Conservation (phyloP, 35 echinoderm and acorn worm species). For the Chiridota heheva region DNA sequence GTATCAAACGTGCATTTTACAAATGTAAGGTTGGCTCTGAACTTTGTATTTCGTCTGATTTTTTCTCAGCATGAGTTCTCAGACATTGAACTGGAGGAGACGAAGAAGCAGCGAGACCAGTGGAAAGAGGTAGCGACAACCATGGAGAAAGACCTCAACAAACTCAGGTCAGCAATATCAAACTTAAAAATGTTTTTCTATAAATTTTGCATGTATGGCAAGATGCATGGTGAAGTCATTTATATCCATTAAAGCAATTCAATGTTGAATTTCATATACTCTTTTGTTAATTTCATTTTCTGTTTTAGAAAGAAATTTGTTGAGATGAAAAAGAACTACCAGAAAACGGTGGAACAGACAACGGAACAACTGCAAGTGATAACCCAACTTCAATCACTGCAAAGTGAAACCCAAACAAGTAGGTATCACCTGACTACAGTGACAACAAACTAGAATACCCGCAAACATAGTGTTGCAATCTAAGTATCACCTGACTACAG, state of each 20-base stretch:
- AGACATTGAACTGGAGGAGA: constrained; percentile 1
- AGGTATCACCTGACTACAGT: background rate
- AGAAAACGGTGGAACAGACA: constrained; percentile 65
- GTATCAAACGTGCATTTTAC: too few relatives aligned
- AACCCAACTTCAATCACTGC: constrained; percentile 78
- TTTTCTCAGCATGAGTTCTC: constrained; percentile 10
- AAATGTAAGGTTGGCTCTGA: too few relatives aligned
- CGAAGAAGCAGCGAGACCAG: background rate
- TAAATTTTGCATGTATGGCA: background rate
- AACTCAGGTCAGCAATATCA: background rate
- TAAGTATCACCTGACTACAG: too few relatives aligned
- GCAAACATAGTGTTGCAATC: too few relatives aligned
- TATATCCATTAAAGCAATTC: background rate
- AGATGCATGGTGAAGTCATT: background rate
- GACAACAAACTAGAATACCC: too few relatives aligned
- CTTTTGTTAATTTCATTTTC: background rate
- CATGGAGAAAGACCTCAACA: constrained; percentile 5
- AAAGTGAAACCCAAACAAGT: constrained; percentile 92
- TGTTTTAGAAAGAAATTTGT: constrained; percentile 62
- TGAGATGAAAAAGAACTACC: constrained; percentile 41
- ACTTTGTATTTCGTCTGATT: too few relatives aligned
- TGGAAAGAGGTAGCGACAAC: constrained; percentile 15
- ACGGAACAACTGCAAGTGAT: constrained; percentile 79
- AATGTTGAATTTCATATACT: background rate
- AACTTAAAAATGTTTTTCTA: background rate